These are phyloP conservation scores for Riptortus pedestris DNA, from an alignment of 1,140 invertebrate genomes.

Conservation along the genomic window DNA sequence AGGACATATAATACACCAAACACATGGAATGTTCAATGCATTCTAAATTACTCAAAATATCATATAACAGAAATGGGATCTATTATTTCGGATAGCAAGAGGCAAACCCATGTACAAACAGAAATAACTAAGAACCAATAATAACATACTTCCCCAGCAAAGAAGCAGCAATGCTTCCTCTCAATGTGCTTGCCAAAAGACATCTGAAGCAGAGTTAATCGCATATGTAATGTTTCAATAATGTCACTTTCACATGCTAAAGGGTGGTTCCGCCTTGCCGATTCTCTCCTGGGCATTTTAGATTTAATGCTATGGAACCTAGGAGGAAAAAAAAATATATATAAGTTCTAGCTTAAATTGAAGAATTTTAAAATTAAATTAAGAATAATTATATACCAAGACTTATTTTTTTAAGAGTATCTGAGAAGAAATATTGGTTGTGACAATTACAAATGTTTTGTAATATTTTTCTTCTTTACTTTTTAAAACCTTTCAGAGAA, in stretches of 20 bases:
- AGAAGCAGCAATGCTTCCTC: constrained; percentile 79
- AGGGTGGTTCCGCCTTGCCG: constrained; percentile 69
- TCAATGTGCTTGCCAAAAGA: constrained; percentile 85
- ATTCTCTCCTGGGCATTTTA: constrained; percentile 80
- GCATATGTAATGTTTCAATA: constrained; percentile 79
- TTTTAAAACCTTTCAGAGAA: no score
- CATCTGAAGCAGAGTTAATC: constrained; percentile 75
- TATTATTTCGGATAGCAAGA: no score
- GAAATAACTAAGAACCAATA: no score
- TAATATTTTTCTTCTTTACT: no score
- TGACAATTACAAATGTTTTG: no score
- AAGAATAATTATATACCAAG: neutral
- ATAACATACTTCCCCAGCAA: constrained; percentile 64
- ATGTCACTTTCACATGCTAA: constrained; percentile 78
- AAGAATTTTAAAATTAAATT: no score
- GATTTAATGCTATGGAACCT: constrained; percentile 69
- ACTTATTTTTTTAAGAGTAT: neutral
- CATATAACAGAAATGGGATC: no score
- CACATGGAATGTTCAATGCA: no score
- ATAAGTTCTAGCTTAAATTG: neutral
- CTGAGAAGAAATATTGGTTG: no score
- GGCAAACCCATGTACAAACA: no score
- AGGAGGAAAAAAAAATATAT: constrained; percentile 5
- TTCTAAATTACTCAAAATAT: no score
- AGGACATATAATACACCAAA: no score